Evolutionary conservation across 2,888 invertebrate species (phyloP), one percentile per base, ranked within the genome.

Genomic region (Arge pagana): DNA sequence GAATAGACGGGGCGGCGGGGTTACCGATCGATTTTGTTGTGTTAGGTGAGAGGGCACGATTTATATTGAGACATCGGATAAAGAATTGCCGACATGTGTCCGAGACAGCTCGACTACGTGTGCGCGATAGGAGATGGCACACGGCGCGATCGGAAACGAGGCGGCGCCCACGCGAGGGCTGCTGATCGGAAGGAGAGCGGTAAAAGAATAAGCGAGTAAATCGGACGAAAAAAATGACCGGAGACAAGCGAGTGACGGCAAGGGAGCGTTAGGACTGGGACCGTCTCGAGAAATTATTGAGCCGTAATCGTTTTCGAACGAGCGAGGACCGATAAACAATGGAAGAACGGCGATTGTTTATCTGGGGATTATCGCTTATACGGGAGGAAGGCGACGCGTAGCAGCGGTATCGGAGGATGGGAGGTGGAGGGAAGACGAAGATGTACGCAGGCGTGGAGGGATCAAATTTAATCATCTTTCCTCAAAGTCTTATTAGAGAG

Each of bases 41-140:
- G 45, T 45, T 33, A 33, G 42, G 42, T 40, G 50, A 41, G 15
- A 36, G 35, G 28, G 35, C 43, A 28, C 41, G 33, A 42, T 43
- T 35, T 51, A 43, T 51, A 51, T 51, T 51, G 50, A 51, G 50
- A 35, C 35, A 42, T 51, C 50, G 50, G 23, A 51, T 51, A 43
- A 51, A 43, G 50, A 51, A 51, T 51, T 51, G 50, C 43, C 43
- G 43, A 43, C 50, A 51, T 51, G 50, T 51, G 50, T 51, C 50
- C 43, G 21, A 51, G 50, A 51, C 50, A 51, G 41, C 40, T 15
- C 30, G 16, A 31, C 40, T 45, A 35, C n/a, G 45, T 33, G 45
- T 45, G 21, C 33, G 23, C 16, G 40, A 8, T 30, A 33, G 33
- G 45, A 31, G 16, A 18, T 45, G 45, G 35, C 42, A 42, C 42